Evolutionary conservation across 1,140 invertebrate species (phyloP).

Genomic region (Lasioglossum baleicum): DNA sequence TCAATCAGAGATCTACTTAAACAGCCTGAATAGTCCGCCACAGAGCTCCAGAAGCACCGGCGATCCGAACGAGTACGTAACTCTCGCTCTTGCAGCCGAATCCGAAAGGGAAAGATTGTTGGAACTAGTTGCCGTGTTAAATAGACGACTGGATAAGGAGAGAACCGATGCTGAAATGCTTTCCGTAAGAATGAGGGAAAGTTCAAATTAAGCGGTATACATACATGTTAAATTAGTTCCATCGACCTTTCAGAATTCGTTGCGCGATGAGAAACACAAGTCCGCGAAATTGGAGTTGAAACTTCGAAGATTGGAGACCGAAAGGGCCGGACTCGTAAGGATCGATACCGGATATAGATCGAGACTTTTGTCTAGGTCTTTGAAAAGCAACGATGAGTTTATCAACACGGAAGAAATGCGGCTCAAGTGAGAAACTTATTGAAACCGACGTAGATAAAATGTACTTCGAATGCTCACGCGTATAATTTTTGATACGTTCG

Average conservation of each 20-base stretch:
- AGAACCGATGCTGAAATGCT: conserved; percentile 67
- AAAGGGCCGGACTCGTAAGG: conserved; percentile 58
- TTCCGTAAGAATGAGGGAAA: conserved; percentile 41
- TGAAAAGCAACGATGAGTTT: background rate
- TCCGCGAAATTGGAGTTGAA: conserved; percentile 71
- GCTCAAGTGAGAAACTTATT: conserved; percentile 60
- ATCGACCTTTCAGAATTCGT: conserved; percentile 60
- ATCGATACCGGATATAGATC: conserved; percentile 60
- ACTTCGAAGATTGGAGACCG: conserved; percentile 70
- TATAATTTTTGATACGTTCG: background rate
- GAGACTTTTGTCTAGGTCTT: conserved; percentile 42
- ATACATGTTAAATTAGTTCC: background rate
- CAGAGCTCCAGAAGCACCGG: conserved; percentile 36
- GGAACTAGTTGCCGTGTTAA: conserved; percentile 78
- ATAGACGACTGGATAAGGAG: conserved; percentile 80
- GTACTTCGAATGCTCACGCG: background rate
- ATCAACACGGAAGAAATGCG: conserved; percentile 57
- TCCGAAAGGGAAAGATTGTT: conserved; percentile 80
- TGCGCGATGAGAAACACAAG: conserved; percentile 69
- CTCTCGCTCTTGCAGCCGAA: conserved; percentile 78
- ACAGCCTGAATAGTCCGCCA: conserved; percentile 8
- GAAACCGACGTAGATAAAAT: background rate
- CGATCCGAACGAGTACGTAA: conserved; percentile 71
- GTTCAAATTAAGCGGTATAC: background rate
- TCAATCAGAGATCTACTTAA: background rate